A percentile compares a stretch with the other conserved stretches of the same genome.
These are phyloP conservation scores for Ectemnius lituratus DNA, from an alignment of 2,888 invertebrate species.

Conservation along the genomic window DNA sequence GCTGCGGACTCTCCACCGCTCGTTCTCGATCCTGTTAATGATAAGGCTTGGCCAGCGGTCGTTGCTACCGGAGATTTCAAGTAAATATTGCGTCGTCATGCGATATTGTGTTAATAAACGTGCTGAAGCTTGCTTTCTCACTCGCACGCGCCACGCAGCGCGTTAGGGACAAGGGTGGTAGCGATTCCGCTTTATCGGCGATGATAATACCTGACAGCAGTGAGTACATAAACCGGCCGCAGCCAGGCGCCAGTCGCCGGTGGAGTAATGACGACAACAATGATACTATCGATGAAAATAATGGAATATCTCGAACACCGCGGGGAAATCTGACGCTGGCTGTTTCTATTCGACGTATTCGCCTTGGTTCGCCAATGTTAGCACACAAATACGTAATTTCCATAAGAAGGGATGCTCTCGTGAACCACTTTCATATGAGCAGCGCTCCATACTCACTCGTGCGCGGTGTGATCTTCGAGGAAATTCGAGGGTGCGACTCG, in stretches of 20 bases:
- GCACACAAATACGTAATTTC: neutral
- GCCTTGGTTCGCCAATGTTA: neutral
- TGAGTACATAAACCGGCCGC: neutral
- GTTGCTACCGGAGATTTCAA: constrained; percentile 7
- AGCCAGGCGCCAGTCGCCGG: neutral
- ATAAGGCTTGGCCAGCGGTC: constrained; percentile 6
- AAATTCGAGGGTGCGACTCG: neutral
- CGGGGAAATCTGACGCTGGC: neutral
- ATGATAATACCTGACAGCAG: constrained; percentile 4
- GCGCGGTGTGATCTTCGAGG: neutral
- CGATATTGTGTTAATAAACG: constrained; percentile 5
- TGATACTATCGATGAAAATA: constrained; percentile 5
- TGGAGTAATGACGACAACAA: neutral
- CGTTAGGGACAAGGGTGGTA: no score
- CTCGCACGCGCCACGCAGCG: no score
- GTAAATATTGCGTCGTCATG: constrained; percentile 13
- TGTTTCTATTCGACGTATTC: neutral
- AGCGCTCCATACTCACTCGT: neutral
- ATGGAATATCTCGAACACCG: neutral
- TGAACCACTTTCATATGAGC: neutral
- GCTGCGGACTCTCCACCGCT: neutral
- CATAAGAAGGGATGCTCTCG: neutral
- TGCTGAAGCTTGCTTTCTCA: neutral
- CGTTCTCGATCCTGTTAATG: constrained; percentile 14
- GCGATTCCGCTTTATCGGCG: neutral